Evolutionary conservation across 2,797 vertebrate genomes (phyloP).

Genomic region (Schizopygopsis malacanthus): DNA sequence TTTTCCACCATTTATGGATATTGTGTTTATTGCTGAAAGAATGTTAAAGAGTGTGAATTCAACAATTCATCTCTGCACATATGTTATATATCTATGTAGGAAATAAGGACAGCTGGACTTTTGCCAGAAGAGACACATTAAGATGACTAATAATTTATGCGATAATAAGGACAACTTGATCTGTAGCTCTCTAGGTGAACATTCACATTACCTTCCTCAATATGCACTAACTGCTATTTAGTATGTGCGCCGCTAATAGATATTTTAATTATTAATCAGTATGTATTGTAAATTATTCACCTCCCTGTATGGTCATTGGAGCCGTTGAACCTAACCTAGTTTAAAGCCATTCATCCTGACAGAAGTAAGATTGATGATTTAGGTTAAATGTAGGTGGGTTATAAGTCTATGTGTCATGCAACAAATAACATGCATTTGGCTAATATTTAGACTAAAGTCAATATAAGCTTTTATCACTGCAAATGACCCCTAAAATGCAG

Average conservation of each 20-base stretch:
- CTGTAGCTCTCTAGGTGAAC: slow-evolving; percentile 39
- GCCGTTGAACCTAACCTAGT: slow-evolving; percentile 45
- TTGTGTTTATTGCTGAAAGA: slow-evolving; percentile 8
- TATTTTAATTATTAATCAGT: slow-evolving; percentile 64
- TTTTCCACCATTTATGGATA: not conserved
- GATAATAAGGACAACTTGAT: slow-evolving; percentile 21
- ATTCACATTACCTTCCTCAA: slow-evolving; percentile 22
- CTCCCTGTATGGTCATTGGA: slow-evolving; percentile 47
- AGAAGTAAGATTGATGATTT: slow-evolving; percentile 5
- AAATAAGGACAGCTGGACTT: not conserved
- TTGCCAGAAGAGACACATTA: slow-evolving; percentile 11
- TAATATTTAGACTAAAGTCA: slow-evolving; percentile 27
- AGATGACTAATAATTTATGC: slow-evolving; percentile 10
- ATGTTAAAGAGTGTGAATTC: not conserved
- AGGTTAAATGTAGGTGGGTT: not conserved
- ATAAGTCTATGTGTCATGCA: not conserved
- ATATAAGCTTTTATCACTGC: not conserved
- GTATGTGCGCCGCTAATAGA: slow-evolving; percentile 53
- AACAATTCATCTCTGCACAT: not conserved
- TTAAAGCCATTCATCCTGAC: slow-evolving; percentile 33
- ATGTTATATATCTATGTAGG: not conserved
- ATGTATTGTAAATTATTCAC: slow-evolving; percentile 60
- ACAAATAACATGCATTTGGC: slow-evolving; percentile 8
- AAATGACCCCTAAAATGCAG: slow-evolving; percentile 17
- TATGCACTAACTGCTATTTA: slow-evolving; percentile 52